Evolutionary conservation across 2,113 vertebrate species (phyloP).

Genomic region (Phaetusa simplex): DNA sequence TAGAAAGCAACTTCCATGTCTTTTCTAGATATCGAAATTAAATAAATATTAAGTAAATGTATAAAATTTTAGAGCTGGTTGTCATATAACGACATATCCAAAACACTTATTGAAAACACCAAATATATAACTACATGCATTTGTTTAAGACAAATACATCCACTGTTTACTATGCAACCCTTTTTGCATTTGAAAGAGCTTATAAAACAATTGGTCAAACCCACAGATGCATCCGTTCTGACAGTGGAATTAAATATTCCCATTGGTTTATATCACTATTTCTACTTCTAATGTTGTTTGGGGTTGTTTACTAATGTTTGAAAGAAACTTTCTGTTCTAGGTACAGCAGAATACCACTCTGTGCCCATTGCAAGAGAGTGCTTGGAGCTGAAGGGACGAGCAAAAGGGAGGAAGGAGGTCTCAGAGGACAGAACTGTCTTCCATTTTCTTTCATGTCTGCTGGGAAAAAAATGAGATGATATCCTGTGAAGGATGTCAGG

Average conservation of each 20-base stretch:
- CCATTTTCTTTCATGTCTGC: background rate
- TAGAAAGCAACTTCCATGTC: background rate
- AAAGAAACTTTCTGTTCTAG: background rate
- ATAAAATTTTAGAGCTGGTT: background rate
- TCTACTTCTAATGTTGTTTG: background rate
- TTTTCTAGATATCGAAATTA: background rate
- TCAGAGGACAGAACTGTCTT: background rate
- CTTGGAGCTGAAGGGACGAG: background rate
- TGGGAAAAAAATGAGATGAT: background rate
- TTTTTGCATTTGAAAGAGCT: background rate
- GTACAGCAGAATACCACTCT: background rate
- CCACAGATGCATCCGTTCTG: background rate
- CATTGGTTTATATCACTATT: background rate
- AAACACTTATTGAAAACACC: background rate
- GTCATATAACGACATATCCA: background rate
- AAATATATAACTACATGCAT: background rate
- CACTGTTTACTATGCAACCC: background rate
- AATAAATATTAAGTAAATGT: background rate
- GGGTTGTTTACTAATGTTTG: background rate
- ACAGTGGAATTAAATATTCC: background rate
- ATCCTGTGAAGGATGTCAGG: background rate
- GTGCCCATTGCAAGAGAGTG: background rate
- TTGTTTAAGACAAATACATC: background rate
- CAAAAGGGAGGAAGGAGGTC: background rate
- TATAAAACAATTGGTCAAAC: background rate